Evolutionary conservation across 2,113 vertebrate genomes (phyloP).

Genomic region (Psammodynastes pulverulentus): DNA sequence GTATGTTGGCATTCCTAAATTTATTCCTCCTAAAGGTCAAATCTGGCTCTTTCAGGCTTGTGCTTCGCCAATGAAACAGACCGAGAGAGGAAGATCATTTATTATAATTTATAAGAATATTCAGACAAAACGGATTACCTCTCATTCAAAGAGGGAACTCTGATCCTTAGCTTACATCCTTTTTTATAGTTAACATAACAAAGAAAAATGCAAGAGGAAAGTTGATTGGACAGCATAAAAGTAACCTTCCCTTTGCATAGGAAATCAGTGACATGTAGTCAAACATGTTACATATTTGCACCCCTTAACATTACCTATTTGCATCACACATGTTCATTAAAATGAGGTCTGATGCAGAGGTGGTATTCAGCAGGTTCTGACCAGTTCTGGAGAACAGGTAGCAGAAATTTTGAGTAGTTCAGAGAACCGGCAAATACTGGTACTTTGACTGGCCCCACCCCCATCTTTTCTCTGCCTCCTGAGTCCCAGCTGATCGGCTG

Average conservation of each 20-base stretch:
- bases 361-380: no score
- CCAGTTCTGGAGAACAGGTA: no score
- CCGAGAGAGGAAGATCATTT: not conserved
- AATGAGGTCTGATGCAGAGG: no score
- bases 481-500: no score
- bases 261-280: not conserved
- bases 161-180: not conserved
- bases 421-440: no score
- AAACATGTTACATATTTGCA: no score
- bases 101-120: not conserved
- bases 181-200: not conserved
- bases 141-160: not conserved
- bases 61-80: not conserved
- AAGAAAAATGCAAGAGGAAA: not conserved
- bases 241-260: not conserved
- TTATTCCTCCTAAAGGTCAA: not conserved
- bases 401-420: no score
- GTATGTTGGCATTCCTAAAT: conserved; percentile 14
- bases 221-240: not conserved
- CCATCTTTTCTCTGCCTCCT: no score
- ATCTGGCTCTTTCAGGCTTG: no score
- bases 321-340: no score
- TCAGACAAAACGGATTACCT: not conserved
- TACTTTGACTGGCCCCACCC: no score
- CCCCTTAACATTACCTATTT: no score